phyloP scores from a whole-genome alignment of 1,140 invertebrate species.

The Drosophila punjabiensis region DNA sequence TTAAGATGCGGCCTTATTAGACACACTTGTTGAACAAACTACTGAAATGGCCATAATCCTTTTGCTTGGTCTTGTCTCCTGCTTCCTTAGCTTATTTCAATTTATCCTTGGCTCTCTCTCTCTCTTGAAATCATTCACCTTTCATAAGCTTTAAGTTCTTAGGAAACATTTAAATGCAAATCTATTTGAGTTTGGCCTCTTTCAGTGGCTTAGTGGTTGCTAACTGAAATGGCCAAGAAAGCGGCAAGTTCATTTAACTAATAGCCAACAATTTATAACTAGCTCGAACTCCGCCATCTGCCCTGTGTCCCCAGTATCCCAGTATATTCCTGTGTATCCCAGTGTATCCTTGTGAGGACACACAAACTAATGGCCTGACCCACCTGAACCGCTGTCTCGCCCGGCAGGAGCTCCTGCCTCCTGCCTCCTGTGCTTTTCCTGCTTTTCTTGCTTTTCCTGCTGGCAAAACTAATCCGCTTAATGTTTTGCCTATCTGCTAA shows the following conservation, averaged over 20 bases:
- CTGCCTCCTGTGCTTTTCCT: slow-evolving; percentile 12
- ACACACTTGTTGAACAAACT: slow-evolving; percentile 18
- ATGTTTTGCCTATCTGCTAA: slow-evolving; percentile 77
- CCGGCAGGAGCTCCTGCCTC: background rate
- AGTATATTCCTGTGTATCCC: background rate
- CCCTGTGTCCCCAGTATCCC: slow-evolving; percentile 2
- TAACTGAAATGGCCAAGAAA: slow-evolving; percentile 49
- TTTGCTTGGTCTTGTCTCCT: no score
- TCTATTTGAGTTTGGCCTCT: slow-evolving; percentile 50
- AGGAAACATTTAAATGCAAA: slow-evolving; percentile 49
- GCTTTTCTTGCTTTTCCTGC: slow-evolving; percentile 17
- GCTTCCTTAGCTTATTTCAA: background rate
- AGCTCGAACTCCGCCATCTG: slow-evolving; percentile 22
- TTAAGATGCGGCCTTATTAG: background rate
- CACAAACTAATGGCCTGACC: slow-evolving; percentile 67
- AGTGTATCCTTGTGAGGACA: slow-evolving; percentile 50
- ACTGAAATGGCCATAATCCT: background rate
- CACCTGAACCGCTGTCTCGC: slow-evolving; percentile 44
- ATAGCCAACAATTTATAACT: slow-evolving; percentile 83
- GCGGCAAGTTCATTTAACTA: slow-evolving; percentile 81
- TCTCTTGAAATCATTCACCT: slow-evolving; percentile 35
- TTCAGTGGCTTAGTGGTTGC: slow-evolving; percentile 54
- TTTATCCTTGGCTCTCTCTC: background rate
- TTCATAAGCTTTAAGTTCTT: slow-evolving; percentile 44
- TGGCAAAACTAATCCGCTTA: slow-evolving; percentile 79